Evolutionary conservation across 2,113 vertebrate species (phyloP), one percentile per base, ranked within the genome.

Genomic region (Mobula birostris): DNA sequence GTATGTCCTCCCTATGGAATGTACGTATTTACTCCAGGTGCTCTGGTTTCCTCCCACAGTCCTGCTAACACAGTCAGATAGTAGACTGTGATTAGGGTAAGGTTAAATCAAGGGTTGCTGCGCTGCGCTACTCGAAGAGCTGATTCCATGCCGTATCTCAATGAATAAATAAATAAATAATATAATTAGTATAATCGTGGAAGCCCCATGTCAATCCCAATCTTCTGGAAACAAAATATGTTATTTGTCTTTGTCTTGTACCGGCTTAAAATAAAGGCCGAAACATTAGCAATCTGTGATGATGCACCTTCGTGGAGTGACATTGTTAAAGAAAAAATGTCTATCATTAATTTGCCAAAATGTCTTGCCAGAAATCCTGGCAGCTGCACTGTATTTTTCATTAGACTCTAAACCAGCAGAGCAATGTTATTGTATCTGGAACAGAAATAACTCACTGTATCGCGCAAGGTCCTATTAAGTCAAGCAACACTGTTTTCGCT

Each of bases 261-360:
- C 14, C 70, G 1, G 91, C 32, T 74, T 36, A 48, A 72, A 92
- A 76, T 74, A 48, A 68, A 27, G 3, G 72, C 90, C 74, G 66
- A 48, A 48, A n/a, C 61, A 32, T 90, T 90, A 61, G 29, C 61
- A 90, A 32, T 3, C 36, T 90, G 58, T 7, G 29, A 17, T 90
- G 85, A 90, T 32, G 14, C 6, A 32, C 12, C 24, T 61, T 1
- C 24, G 4, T 32, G 66, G 74, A 92, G 36, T 92, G 36, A 48
- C 19, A 1, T 14, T 92, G 66, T 40, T 72, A 32, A 11, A 68
- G 7, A 24, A 48, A 14, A 90, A 66, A 68, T 9, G 14, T 24
- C 91, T 48, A 29, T 74, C 21, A 48, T 74, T 56, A 74, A 27
- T 93, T 93, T 93, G 91, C 68, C 91, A 93, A 76, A 93, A 40